Percentiles rank a stretch among this genome's conserved stretches.
phyloP scores from a whole-genome alignment of 2,113 vertebrate species.

The Melanerpes formicivorus region DNA sequence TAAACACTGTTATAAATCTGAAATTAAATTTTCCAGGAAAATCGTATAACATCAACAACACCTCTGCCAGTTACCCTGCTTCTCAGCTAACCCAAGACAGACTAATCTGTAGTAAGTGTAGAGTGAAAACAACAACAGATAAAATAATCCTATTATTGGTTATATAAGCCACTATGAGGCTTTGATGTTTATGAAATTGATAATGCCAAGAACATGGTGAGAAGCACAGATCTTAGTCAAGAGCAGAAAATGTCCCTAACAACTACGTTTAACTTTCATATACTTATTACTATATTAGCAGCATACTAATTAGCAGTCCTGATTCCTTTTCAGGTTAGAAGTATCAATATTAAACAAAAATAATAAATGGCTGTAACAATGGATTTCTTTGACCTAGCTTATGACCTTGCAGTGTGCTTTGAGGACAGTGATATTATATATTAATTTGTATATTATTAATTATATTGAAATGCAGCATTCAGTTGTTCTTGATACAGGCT shows the following conservation, averaged over 20 bases:
- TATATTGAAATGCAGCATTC: background rate
- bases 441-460: background rate
- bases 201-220: background rate
- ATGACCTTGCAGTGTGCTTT: background rate
- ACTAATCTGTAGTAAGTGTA: background rate
- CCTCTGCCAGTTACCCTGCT: background rate
- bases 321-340: background rate
- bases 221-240: background rate
- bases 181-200: background rate
- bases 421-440: background rate
- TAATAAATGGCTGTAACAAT: background rate
- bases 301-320: background rate
- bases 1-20: background rate
- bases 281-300: background rate
- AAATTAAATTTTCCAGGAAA: background rate
- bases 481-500: background rate
- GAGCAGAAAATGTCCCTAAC: background rate
- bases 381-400: background rate
- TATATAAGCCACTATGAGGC: slow-evolving; percentile 6
- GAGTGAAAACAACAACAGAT: background rate
- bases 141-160: background rate
- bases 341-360: background rate
- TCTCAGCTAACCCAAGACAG: background rate
- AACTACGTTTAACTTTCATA: background rate
- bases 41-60: background rate